Evolutionary conservation across 2,797 vertebrate species (phyloP).

Genomic region (Tympanoctomys barrerae): DNA sequence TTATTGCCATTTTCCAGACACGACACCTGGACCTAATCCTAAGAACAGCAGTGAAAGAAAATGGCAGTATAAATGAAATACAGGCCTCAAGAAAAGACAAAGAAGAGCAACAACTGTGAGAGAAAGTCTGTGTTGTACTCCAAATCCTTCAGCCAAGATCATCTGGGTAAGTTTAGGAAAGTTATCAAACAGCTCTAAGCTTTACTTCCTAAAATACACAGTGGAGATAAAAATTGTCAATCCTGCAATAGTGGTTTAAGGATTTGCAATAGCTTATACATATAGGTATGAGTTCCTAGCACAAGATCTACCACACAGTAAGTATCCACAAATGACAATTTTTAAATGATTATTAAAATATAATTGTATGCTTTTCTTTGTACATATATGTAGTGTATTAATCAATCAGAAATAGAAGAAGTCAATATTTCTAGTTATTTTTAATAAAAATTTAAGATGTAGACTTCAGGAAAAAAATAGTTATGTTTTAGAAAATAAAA

Average conservation of each 20-base stretch:
- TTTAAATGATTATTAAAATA: slow-evolving; percentile 23
- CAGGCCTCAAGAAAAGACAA: background rate
- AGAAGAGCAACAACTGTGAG: background rate
- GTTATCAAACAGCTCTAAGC: background rate
- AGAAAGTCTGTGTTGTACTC: background rate
- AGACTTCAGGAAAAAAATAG: slow-evolving; percentile 2
- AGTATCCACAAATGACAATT: slow-evolving; percentile 34
- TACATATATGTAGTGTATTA: background rate
- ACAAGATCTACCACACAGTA: background rate
- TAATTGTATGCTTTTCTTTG: background rate
- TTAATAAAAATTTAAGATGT: slow-evolving; percentile 24
- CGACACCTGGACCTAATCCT: background rate
- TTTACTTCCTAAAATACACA: background rate
- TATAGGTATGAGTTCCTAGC: slow-evolving; percentile 4
- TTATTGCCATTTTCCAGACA: background rate
- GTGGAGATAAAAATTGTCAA: background rate
- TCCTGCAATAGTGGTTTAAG: background rate
- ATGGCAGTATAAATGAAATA: background rate
- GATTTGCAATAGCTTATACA: slow-evolving; percentile 30
- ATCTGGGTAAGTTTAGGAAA: background rate
- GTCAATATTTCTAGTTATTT: background rate
- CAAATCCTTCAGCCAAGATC: background rate
- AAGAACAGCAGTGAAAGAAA: background rate
- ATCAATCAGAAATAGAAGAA: background rate
- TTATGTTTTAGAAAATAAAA: too few species aligned